phyloP scores from a whole-genome alignment of 2,888 invertebrate species.

The Argyra leucocephala region DNA sequence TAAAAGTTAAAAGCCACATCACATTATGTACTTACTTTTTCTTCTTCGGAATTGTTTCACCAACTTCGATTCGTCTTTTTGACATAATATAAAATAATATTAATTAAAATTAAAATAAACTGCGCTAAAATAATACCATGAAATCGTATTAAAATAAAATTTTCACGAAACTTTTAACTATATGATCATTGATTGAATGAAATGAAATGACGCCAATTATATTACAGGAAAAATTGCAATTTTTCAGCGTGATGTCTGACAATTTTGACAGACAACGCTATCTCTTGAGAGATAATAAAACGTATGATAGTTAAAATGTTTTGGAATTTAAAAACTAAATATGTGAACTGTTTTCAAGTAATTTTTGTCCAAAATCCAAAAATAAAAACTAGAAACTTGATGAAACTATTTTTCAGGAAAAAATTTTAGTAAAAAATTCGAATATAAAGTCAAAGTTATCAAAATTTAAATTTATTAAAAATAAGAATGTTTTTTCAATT shows the following conservation, averaged over 20 bases:
- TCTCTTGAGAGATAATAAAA: background rate
- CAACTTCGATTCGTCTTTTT: slow-evolving; percentile 76
- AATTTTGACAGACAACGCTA: slow-evolving; percentile 15
- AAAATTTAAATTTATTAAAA: too few relatives aligned
- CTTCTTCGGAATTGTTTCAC: slow-evolving; percentile 71
- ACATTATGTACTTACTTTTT: slow-evolving; percentile 56
- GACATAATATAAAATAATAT: slow-evolving; percentile 50
- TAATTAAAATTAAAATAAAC: slow-evolving; percentile 22
- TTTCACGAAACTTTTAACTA: slow-evolving; percentile 19
- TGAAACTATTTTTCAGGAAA: too few relatives aligned
- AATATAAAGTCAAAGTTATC: too few relatives aligned
- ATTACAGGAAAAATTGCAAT: slow-evolving; percentile 28
- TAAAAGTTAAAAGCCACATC: slow-evolving; percentile 1
- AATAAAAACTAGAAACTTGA: too few relatives aligned
- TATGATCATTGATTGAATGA: too few relatives aligned
- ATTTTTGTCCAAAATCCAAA: too few relatives aligned
- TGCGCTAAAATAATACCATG: slow-evolving; percentile 11
- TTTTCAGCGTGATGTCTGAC: slow-evolving; percentile 24
- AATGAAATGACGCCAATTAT: slow-evolving; percentile 29
- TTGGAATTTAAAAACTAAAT: too few relatives aligned
- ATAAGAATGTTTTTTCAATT: too few relatives aligned
- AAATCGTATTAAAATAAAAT: slow-evolving; percentile 10
- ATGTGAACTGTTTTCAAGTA: too few relatives aligned
- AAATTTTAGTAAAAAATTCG: too few relatives aligned
- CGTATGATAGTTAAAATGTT: too few relatives aligned